Evolutionary conservation across 1,140 invertebrate species (phyloP).

Genomic region (Parapsyche elsis): DNA sequence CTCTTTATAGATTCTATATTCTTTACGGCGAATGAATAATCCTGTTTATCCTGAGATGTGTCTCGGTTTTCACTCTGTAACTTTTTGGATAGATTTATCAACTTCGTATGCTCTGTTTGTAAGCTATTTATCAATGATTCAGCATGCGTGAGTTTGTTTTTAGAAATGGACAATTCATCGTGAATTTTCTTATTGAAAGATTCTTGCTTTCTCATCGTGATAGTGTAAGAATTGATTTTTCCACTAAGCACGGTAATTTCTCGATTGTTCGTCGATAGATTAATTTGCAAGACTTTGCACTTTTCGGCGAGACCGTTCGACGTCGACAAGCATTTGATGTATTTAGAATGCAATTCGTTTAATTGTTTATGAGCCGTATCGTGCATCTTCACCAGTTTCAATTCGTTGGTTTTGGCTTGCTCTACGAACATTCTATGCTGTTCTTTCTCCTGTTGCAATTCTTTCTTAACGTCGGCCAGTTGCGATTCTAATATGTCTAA

Average conservation of each 20-base stretch:
- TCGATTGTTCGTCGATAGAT: conserved; percentile 82
- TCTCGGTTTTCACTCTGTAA: conserved; percentile 82
- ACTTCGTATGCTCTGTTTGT: conserved; percentile 78
- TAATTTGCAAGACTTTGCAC: conserved; percentile 82
- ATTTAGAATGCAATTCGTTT: conserved; percentile 72
- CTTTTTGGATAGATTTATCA: conserved; percentile 79
- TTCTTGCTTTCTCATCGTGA: conserved; percentile 88
- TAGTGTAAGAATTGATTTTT: conserved; percentile 82
- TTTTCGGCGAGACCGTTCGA: conserved; percentile 83
- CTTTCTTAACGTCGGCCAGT: conserved; percentile 72
- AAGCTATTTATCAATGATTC: conserved; percentile 82
- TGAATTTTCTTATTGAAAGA: conserved; percentile 81
- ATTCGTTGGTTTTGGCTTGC: conserved; percentile 84
- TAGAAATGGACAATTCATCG: conserved; percentile 78
- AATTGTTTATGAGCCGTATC: conserved; percentile 81
- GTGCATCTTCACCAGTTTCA: conserved; percentile 83
- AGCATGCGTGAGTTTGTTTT: conserved; percentile 77
- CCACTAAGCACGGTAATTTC: conserved; percentile 87
- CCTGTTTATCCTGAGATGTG: conserved; percentile 77
- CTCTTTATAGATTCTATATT: conserved; percentile 85
- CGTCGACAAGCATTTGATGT: conserved; percentile 78
- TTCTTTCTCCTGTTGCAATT: conserved; percentile 77
- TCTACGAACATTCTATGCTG: conserved; percentile 87
- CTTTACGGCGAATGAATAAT: conserved; percentile 78
- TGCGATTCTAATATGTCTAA: conserved; percentile 64